Evolutionary conservation across 2,888 invertebrate genomes (phyloP).

Genomic region (Aethes cnicana): DNA sequence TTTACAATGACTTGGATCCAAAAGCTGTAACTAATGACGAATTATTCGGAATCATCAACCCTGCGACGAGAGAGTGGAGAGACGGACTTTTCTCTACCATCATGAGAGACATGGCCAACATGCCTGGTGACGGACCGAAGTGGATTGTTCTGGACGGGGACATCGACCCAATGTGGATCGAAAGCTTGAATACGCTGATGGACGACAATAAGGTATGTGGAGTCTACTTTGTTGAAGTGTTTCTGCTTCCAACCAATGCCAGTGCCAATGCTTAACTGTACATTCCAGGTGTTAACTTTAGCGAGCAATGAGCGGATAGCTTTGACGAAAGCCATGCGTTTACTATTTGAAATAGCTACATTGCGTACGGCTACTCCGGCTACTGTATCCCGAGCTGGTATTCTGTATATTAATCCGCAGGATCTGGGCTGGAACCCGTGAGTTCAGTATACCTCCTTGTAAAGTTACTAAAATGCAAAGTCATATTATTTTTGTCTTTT

Average conservation of each 20-base stretch:
- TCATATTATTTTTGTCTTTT: not conserved
- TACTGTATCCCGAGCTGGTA: conserved; percentile 96
- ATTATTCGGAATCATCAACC: conserved; percentile 96
- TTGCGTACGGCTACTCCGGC: conserved; percentile 96
- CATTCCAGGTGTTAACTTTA: conserved; percentile 88
- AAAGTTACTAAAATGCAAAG: no score
- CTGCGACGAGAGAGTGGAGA: conserved; percentile 96
- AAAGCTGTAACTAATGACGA: conserved; percentile 98
- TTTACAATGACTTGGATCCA: conserved; percentile 95
- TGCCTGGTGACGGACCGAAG: conserved; percentile 92
- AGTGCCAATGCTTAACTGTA: not conserved
- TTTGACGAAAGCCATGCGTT: conserved; percentile 92
- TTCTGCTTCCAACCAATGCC: not conserved
- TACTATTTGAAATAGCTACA: conserved; percentile 96
- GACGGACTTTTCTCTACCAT: conserved; percentile 94
- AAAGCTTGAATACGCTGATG: conserved; percentile 97
- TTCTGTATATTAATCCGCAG: conserved; percentile 95
- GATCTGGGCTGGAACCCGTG: conserved; percentile 97
- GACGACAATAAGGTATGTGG: conserved; percentile 97
- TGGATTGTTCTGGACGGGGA: conserved; percentile 98
- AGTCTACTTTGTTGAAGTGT: conserved; percentile 24
- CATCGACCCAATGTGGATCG: conserved; percentile 99
- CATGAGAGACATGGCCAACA: conserved; percentile 96
- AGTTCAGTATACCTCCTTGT: conserved; percentile 71
- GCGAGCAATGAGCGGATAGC: conserved; percentile 98